phyloP scores from a whole-genome alignment of 2,888 invertebrate species.

The Watsonalla binaria region DNA sequence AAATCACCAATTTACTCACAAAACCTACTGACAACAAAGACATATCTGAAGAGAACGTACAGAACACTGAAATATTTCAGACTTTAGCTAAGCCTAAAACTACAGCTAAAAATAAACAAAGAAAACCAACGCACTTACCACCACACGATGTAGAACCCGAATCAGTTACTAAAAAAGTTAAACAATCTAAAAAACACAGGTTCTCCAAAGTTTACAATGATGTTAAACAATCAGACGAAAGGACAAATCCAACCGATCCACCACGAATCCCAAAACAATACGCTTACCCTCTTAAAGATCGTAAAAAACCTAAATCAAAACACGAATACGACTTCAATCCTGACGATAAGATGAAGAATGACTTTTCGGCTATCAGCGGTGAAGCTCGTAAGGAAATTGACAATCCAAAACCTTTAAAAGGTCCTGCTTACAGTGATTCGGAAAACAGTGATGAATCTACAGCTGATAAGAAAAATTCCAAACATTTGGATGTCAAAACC shows the following conservation, averaged over 20 bases:
- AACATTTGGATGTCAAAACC: too few relatives aligned
- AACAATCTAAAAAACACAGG: neutral
- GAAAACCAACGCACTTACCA: neutral
- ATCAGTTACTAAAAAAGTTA: neutral
- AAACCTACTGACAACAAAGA: conserved; percentile 15
- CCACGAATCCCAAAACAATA: neutral
- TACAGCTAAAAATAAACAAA: neutral
- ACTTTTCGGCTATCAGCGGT: too few relatives aligned
- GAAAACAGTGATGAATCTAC: too few relatives aligned
- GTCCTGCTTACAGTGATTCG: too few relatives aligned
- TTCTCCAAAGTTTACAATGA: neutral
- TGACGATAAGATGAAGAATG: too few relatives aligned
- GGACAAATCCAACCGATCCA: neutral
- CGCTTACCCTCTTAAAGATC: neutral
- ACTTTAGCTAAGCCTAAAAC: neutral
- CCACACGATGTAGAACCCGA: neutral
- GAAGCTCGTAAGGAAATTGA: too few relatives aligned
- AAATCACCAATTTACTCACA: conserved; percentile 33
- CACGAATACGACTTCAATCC: too few relatives aligned
- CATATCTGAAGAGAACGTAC: conserved; percentile 25
- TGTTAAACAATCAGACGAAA: neutral
- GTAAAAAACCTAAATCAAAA: neutral
- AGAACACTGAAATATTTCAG: conserved; percentile 6
- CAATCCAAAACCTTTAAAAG: too few relatives aligned
- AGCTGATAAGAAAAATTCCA: too few relatives aligned